A percentile compares a stretch with the other conserved stretches of the same genome.
Evolutionary conservation across 2,888 invertebrate genomes (phyloP).

Genomic region (Brenthis hecate): DNA sequence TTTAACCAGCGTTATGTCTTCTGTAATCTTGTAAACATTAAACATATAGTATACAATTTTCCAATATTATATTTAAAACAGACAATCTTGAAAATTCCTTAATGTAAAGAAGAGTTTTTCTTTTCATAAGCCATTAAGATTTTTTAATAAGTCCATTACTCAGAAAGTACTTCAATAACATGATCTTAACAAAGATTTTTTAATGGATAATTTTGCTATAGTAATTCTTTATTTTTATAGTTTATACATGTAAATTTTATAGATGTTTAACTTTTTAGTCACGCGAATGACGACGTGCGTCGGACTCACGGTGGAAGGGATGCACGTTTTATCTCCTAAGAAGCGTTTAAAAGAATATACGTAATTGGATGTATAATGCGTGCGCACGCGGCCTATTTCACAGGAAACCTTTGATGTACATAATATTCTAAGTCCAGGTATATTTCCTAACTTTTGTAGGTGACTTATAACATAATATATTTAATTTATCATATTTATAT

Average conservation of each 20-base stretch:
- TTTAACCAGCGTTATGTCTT: not conserved
- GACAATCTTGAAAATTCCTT: too few species aligned
- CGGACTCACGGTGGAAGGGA: constrained; percentile 11
- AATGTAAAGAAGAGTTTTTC: too few species aligned
- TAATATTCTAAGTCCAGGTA: not conserved
- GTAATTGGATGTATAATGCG: constrained; percentile 19
- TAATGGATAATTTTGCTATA: not conserved
- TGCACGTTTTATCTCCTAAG: constrained; percentile 22
- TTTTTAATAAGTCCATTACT: too few species aligned
- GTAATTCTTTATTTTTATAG: not conserved
- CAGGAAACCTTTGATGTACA: constrained; percentile 7
- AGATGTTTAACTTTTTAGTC: not conserved
- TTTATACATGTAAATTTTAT: not conserved
- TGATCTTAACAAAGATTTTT: too few species aligned
- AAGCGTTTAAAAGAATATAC: constrained; percentile 12
- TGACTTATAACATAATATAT: too few species aligned
- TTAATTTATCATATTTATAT: too few species aligned
- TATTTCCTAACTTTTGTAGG: not conserved
- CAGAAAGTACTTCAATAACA: too few species aligned
- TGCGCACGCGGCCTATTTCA: constrained; percentile 16
- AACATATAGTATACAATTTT: too few species aligned
- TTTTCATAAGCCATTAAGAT: too few species aligned
- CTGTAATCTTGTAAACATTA: not conserved
- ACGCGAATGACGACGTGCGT: constrained; percentile 10
- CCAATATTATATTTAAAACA: too few species aligned